Conservation (phyloP, 2,113 vertebrate genomes). For the mouse (Mus musculus) region DNA sequence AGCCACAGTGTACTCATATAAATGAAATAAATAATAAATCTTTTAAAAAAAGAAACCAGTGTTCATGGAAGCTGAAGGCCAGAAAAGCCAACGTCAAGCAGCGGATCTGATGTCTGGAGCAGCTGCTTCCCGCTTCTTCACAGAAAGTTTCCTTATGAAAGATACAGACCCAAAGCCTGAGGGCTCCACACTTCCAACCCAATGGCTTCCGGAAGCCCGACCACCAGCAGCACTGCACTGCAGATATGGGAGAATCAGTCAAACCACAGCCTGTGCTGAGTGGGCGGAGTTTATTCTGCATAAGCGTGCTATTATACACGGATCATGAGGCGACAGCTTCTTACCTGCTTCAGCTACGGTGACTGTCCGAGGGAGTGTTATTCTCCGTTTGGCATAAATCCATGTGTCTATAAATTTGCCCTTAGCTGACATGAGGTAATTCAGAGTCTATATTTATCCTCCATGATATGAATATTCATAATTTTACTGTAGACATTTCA, state of each 20-base stretch:
- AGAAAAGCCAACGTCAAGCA: too few relatives aligned
- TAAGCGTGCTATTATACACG: background rate
- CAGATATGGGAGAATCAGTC: background rate
- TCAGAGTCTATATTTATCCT: slow-evolving; percentile 35
- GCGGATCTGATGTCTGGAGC: too few relatives aligned
- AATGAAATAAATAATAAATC: too few relatives aligned
- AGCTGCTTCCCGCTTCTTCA: background rate
- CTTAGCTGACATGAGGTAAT: slow-evolving; percentile 30
- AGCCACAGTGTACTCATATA: too few relatives aligned
- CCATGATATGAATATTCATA: slow-evolving; percentile 33
- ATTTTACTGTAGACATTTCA: slow-evolving; percentile 29
- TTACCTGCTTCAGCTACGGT: background rate
- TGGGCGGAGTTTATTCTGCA: background rate
- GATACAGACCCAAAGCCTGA: background rate
- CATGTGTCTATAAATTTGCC: slow-evolving; percentile 50
- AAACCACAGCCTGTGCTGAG: background rate
- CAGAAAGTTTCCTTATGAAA: background rate
- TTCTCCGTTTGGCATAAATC: background rate
- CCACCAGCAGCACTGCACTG: too few relatives aligned
- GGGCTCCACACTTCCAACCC: background rate
- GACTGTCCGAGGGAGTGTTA: background rate
- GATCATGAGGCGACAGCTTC: background rate
- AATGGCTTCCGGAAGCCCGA: background rate
- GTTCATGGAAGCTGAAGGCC: background rate
- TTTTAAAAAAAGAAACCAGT: background rate